Evolutionary conservation across 2,888 invertebrate species (phyloP).

Genomic region (Lobophora halterata): DNA sequence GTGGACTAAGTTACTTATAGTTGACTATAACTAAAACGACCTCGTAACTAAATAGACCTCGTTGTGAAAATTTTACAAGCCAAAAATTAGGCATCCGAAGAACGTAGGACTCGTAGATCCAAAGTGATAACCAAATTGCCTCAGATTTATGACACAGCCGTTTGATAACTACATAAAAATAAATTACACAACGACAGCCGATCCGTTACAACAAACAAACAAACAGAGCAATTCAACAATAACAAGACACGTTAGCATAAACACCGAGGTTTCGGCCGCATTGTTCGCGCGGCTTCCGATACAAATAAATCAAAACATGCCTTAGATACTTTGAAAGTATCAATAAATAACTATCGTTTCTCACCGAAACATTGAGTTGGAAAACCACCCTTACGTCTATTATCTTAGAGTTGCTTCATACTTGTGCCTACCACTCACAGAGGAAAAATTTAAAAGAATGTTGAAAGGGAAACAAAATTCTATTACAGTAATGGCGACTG

Average conservation of each 20-base stretch:
- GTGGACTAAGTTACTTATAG: too few relatives aligned
- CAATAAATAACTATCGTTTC: conserved; percentile 12
- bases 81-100: too few relatives aligned
- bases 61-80: too few relatives aligned
- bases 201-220: conserved; percentile 23
- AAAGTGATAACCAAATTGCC: background rate
- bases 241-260: conserved; percentile 37
- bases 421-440: too few relatives aligned
- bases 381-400: conserved; percentile 21
- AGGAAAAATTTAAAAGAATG: too few relatives aligned
- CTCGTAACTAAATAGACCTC: too few relatives aligned
- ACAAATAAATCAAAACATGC: conserved; percentile 29
- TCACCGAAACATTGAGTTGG: conserved; percentile 1
- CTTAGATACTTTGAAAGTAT: conserved; percentile 26
- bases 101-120: too few relatives aligned
- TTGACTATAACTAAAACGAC: too few relatives aligned
- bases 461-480: too few relatives aligned
- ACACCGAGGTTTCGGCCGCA: conserved; percentile 28
- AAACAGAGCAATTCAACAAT: conserved; percentile 33
- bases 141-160: conserved; percentile 1
- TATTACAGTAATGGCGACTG: conserved; percentile 57
- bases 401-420: conserved; percentile 19
- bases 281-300: conserved; percentile 27
- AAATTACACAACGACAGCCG: conserved; percentile 8
- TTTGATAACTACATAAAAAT: conserved; percentile 6